Conservation (phyloP, 2,113 vertebrate genomes). For the Muntiacus muntjak region DNA sequence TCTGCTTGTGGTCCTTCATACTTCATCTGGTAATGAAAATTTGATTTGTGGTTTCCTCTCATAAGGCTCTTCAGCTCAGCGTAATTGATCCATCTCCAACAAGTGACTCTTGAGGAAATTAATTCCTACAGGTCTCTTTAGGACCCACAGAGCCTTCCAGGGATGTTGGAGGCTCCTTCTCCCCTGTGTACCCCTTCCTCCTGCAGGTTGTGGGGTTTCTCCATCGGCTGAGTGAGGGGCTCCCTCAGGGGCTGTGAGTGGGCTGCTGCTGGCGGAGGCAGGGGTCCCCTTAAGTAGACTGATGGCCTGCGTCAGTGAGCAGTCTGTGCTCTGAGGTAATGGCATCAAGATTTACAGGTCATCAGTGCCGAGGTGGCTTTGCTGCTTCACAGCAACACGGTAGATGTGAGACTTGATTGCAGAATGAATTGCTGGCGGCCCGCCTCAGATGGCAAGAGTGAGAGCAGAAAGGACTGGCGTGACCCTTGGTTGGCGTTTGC, state of each 20-base stretch:
- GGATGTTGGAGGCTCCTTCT: background rate
- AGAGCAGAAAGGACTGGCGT: background rate
- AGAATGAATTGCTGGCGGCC: background rate
- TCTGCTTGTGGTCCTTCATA: constrained; percentile 30
- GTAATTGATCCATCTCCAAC: constrained; percentile 49
- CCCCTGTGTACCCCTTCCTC: background rate
- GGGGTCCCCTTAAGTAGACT: background rate
- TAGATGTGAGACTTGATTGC: background rate
- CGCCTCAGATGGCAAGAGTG: background rate
- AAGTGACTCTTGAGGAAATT: constrained; percentile 46
- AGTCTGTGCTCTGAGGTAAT: background rate
- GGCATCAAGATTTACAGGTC: background rate
- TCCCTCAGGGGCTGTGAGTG: background rate
- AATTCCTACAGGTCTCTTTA: background rate
- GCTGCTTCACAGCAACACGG: accelerated
- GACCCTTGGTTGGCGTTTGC: background rate
- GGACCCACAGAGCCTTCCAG: background rate
- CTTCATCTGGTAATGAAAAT: constrained; percentile 42
- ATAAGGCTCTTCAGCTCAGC: constrained; percentile 2
- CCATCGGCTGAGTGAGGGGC: background rate
- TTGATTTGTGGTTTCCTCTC: constrained; percentile 63
- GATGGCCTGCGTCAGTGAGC: background rate
- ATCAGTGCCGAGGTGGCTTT: background rate
- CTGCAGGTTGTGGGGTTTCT: background rate
- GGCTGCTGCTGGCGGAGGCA: background rate